Conservation (phyloP, 2,888 invertebrate genomes). For the Hofmannophila pseudospretella region DNA sequence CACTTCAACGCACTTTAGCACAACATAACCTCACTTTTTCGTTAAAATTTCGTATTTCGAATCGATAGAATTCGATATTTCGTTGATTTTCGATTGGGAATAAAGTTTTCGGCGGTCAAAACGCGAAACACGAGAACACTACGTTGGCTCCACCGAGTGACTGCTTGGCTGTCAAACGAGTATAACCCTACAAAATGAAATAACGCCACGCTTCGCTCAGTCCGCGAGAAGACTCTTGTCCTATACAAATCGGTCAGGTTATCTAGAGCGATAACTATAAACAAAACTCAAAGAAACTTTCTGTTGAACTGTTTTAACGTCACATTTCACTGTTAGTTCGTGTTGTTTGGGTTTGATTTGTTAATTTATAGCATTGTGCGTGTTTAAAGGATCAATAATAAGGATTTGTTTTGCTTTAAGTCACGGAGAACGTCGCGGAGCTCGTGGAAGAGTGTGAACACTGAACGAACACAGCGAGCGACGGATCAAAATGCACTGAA, state of each 20-base stretch:
- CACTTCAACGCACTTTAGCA: slow-evolving; percentile 43
- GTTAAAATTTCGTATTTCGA: slow-evolving; percentile 37
- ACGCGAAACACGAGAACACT: slow-evolving; percentile 42
- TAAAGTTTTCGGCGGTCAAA: slow-evolving; percentile 53
- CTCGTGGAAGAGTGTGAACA: slow-evolving; percentile 29
- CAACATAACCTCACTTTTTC: slow-evolving; percentile 37
- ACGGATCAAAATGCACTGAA: slow-evolving; percentile 22
- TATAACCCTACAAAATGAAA: slow-evolving; percentile 64
- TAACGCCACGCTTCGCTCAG: slow-evolving; percentile 41
- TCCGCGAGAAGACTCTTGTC: slow-evolving; percentile 44
- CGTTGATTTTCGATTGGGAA: slow-evolving; percentile 46
- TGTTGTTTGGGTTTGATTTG: slow-evolving; percentile 44
- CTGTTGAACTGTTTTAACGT: slow-evolving; percentile 32
- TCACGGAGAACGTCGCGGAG: slow-evolving; percentile 53
- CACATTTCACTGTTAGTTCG: slow-evolving; percentile 37
- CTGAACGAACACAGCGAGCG: slow-evolving; percentile 31
- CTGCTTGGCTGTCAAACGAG: slow-evolving; percentile 51
- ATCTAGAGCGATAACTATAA: slow-evolving; percentile 43
- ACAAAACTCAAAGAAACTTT: slow-evolving; percentile 55
- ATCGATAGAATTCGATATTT: slow-evolving; percentile 38
- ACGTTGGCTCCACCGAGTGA: slow-evolving; percentile 40
- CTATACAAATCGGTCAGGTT: slow-evolving; percentile 55
- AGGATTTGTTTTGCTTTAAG: slow-evolving; percentile 53
- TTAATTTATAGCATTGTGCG: slow-evolving; percentile 49
- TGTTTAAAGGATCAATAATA: slow-evolving; percentile 53